A percentile compares a stretch with the other conserved stretches of the same genome.
These are phyloP conservation scores for Silvanus unidentatus DNA, from an alignment of 2,888 invertebrate species.

Conservation along the genomic window DNA sequence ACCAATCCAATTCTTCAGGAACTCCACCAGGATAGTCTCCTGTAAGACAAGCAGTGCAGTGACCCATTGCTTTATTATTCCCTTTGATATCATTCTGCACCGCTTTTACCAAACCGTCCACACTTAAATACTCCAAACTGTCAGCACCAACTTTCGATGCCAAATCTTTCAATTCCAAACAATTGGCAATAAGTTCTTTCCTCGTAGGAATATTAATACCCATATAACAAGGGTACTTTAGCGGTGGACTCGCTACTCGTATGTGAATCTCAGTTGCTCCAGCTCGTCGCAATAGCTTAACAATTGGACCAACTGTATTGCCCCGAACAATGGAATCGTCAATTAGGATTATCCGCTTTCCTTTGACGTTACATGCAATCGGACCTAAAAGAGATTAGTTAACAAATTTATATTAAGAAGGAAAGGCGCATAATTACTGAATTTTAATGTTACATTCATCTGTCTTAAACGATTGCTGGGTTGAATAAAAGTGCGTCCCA, in stretches of 20 bases:
- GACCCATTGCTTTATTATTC: constrained; percentile 64
- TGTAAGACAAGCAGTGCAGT: constrained; percentile 93
- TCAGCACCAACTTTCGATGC: constrained; percentile 89
- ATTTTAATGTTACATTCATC: constrained; percentile 92
- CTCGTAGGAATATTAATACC: constrained; percentile 99
- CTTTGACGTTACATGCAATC: constrained; percentile 81
- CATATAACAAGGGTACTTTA: constrained; percentile 95
- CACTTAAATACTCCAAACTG: constrained; percentile 86
- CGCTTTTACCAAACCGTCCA: constrained; percentile 85
- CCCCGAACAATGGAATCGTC: constrained; percentile 98
- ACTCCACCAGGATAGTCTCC: constrained; percentile 85
- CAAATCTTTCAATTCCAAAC: constrained; percentile 62
- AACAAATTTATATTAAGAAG: background rate
- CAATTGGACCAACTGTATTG: constrained; percentile 94
- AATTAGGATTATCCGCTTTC: constrained; percentile 83
- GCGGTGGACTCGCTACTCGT: constrained; percentile 92
- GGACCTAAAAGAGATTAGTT: constrained; percentile 52
- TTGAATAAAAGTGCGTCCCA: constrained; percentile 97
- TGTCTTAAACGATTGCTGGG: constrained; percentile 86
- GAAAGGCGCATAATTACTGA: constrained; percentile 50
- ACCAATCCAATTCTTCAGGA: constrained; percentile 57
- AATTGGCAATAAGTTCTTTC: constrained; percentile 93
- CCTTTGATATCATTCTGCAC: constrained; percentile 71
- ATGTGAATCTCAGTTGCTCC: constrained; percentile 97
- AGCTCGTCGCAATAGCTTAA: constrained; percentile 82